Conservation (phyloP, 2,113 vertebrate genomes). For the Petrocephalus zakoni region DNA sequence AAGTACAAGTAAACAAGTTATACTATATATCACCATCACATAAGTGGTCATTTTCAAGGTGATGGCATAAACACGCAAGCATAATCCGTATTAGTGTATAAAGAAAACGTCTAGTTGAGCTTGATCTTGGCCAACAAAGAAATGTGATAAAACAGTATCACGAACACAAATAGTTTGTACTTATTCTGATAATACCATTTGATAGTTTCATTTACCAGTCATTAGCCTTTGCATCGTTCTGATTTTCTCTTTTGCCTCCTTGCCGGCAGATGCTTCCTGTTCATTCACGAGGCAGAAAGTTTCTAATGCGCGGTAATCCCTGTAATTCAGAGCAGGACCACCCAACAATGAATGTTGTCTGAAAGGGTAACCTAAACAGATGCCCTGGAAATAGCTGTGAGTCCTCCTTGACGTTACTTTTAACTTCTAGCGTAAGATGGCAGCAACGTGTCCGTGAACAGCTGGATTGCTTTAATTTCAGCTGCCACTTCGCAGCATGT, state of each 20-base stretch:
- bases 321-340: conserved; percentile 60
- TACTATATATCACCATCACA: neutral
- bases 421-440: conserved; percentile 9
- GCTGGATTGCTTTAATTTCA: conserved; percentile 12
- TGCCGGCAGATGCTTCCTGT: conserved; percentile 66
- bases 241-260: conserved; percentile 20
- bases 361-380: conserved; percentile 16
- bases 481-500: conserved; percentile 9
- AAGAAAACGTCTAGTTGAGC: neutral
- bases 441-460: neutral
- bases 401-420: neutral
- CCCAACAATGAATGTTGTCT: conserved; percentile 18
- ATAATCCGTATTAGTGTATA: neutral
- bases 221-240: neutral
- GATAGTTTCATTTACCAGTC: neutral
- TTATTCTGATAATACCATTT: no score
- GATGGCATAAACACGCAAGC: neutral
- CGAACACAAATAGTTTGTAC: neutral
- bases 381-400: neutral
- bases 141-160: neutral
- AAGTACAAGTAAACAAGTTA: conserved; percentile 2
- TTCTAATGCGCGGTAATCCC: conserved; percentile 58
- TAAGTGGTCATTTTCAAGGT: neutral
- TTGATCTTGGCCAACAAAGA: neutral
- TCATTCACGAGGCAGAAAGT: conserved; percentile 47